A percentile compares a stretch with the other conserved stretches of the same genome.
These are phyloP conservation scores for Bedellia somnulentella DNA, from an alignment of 2,888 invertebrate species.

Conservation along the genomic window DNA sequence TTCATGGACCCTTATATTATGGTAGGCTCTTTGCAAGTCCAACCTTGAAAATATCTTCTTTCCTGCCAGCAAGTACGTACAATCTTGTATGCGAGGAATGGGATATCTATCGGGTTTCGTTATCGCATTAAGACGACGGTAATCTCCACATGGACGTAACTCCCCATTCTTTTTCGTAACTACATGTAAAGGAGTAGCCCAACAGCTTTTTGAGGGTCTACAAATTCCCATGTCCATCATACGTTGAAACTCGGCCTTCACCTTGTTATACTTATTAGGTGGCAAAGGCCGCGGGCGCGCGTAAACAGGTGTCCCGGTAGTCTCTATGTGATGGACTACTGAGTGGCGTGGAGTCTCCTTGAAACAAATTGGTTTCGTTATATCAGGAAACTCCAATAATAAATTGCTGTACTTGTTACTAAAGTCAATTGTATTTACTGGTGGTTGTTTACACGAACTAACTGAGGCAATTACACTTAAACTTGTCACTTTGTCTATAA, in stretches of 20 bases:
- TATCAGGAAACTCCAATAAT: conserved; percentile 2
- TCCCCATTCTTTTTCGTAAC: conserved; percentile 12
- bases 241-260: conserved; percentile 17
- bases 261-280: conserved; percentile 17
- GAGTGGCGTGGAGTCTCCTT: conserved; percentile 4
- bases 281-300: conserved; percentile 19
- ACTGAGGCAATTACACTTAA: not conserved
- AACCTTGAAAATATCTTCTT: conserved; percentile 16
- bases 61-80: conserved; percentile 10
- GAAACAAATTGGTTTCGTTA: conserved; percentile 1
- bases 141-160: conserved; percentile 21
- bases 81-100: conserved; percentile 20
- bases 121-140: conserved; percentile 17
- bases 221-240: conserved; percentile 26
- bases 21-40: conserved; percentile 20
- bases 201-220: conserved; percentile 25
- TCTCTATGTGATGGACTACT: conserved; percentile 17
- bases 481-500: conserved; percentile 3
- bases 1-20: conserved; percentile 19
- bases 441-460: not conserved
- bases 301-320: conserved; percentile 19
- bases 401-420: not conserved
- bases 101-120: conserved; percentile 20
- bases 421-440: conserved; percentile 1
- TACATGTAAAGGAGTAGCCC: conserved; percentile 22